phyloP scores from a whole-genome alignment of 2,888 invertebrate genomes.

The Thereva unica region DNA sequence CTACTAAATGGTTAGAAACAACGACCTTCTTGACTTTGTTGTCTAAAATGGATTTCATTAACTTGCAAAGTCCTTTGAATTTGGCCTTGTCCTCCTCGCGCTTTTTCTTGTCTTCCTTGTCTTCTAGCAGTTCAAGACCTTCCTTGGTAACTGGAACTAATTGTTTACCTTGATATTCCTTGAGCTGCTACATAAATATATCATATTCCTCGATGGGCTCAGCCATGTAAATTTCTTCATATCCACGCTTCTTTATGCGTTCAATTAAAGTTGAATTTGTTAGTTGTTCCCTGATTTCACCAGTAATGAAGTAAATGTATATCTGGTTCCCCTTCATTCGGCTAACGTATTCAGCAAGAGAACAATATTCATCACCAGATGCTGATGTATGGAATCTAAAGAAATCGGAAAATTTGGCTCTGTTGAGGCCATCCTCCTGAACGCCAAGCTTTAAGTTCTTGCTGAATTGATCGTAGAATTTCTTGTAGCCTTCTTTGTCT shows the following conservation, averaged over 20 bases:
- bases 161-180: slow-evolving; percentile 95
- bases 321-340: slow-evolving; percentile 99
- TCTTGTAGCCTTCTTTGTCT: slow-evolving; percentile 96
- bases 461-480: slow-evolving; percentile 99
- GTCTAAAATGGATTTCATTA: slow-evolving; percentile 96
- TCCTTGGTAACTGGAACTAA: slow-evolving; percentile 97
- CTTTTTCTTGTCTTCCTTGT: slow-evolving; percentile 96
- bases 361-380: slow-evolving; percentile 91
- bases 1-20: slow-evolving; percentile 93
- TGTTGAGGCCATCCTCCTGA: slow-evolving; percentile 94
- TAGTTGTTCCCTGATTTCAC: slow-evolving; percentile 90
- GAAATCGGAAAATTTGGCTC: slow-evolving; percentile 86
- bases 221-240: slow-evolving; percentile 98
- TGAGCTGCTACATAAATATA: slow-evolving; percentile 97
- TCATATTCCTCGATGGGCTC: slow-evolving; percentile 99
- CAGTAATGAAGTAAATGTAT: slow-evolving; percentile 98
- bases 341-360: slow-evolving; percentile 93
- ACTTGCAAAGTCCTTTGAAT: slow-evolving; percentile 68
- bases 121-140: slow-evolving; percentile 94
- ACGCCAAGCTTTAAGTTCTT: slow-evolving; percentile 96
- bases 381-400: slow-evolving; percentile 93
- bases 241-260: slow-evolving; percentile 95
- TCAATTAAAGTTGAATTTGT: slow-evolving; percentile 97
- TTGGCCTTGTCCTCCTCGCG: slow-evolving; percentile 81
- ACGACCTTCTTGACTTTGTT: slow-evolving; percentile 98